Evolutionary conservation across 2,113 vertebrate genomes (phyloP), one percentile per base, ranked within the genome.

Genomic region (Aphyosemion australe): DNA sequence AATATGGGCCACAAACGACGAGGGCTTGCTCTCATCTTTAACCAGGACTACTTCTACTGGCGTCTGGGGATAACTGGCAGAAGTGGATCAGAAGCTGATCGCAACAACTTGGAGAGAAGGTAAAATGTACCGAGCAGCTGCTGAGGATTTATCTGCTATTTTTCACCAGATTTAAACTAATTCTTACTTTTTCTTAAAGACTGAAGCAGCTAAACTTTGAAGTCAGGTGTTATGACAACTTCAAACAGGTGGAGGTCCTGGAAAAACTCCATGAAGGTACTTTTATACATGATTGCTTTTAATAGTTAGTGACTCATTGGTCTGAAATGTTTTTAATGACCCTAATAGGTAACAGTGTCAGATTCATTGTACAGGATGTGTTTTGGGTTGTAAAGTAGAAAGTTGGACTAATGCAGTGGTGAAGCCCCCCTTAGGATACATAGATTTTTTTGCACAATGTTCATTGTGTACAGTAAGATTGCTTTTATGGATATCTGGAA

Each of bases 1-100:
- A 95, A 90, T 73, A 99, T 96, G 97, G 88, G 89, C 76, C 89
- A 96, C 72, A 91, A 72, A 51, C 90, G 80, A 53, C 91, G 97
- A 85, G 97, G 97, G 41, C 18, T 93, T 8, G 97, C 95, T 0
- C 87, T 99, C 2, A 95, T 99, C 78, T 99, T 99, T 82, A 99
- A 99, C 83, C 96, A 99, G 0, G 97, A 99, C 75, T 68, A 12
- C 21, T 99, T 99, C 80, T 93, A 11, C 64, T 98, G 96, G 96
- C 84, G 60, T 0, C 86, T 99, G 26, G 79, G 0, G 0, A 47
- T 98, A 69, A 8, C 12, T 0, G 51, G 80, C 0, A 92, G 97
- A 59, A 74, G 79, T 4, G 97, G 97, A 37, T 97, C 96, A 45
- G 63, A 50, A 0, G 88, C 90, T 2, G 97, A 99, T 84, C 84